Evolutionary conservation across 2,888 invertebrate genomes (phyloP), one percentile per base, ranked within the genome.

Genomic region (Chaetogeoica ovagalla): DNA sequence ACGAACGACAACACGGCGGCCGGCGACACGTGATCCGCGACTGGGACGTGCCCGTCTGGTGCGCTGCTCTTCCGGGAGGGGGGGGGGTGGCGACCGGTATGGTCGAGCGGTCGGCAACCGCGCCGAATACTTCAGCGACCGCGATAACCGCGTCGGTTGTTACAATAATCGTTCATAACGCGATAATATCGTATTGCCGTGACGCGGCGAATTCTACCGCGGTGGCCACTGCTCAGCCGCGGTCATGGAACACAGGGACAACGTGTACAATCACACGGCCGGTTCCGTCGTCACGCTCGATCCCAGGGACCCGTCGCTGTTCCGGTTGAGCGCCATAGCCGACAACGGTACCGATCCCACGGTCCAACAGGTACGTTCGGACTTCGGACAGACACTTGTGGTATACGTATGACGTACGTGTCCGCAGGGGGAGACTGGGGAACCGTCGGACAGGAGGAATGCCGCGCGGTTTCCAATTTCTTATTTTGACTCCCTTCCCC

Each of bases 341-440:
- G 77, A 79, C 48, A 79, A 79, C 77, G 77, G 77, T 13, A 79
- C 77, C 70, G 70, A 79, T 11, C 77, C 77, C 0, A 79, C 77
- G 62, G 77, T 70, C 55, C 77, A 79, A 79, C 77, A 79, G 77
- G 77, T 79, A 70, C 39, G 30, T 21, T 0, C 21, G 19, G n/a
- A 8, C 6, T 30, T 30, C 30, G 30, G 30, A 30, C 4, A 30
- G 30, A 4, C 1, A 30, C 30, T 30, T 30, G 30, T 30, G 30
- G 30, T 30, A n/a, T n/a, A 30, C 30, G 30, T 30, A 30, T n/a
- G n/a, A n/a, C n/a, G 30, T 30, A 30, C 30, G n/a, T n/a, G n/a
- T n/a, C n/a, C n/a, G n/a, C n/a, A n/a, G n/a, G n/a, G n/a, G 1
- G 30, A 4, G 30, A 30, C 30, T 30, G 30, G 4, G 30, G 4